Evolutionary conservation across 64 coral and sea anemone species (phyloP), one percentile per base, ranked within the genome.

Genomic region (Dendronephthya gigantea): DNA sequence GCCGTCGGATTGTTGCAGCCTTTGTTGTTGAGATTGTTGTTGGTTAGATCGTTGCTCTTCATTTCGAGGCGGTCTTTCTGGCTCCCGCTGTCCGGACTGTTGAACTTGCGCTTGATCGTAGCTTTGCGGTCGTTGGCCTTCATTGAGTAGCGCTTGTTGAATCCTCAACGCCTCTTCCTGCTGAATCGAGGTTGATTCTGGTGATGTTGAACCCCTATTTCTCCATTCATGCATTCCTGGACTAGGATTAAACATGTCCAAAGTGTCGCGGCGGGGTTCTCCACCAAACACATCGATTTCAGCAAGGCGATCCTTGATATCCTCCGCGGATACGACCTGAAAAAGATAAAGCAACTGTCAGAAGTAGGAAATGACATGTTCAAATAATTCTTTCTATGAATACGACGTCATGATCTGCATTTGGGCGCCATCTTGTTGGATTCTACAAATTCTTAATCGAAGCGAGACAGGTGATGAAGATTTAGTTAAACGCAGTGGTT

Each of bases 251-350:
- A 79, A 79, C 25, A 35, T 36, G 37, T 79, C 72, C 15, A 79
- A 39, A 36, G 15, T 39, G 13, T 79, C 72, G 30, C 36, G 30
- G 19, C 72, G n/a, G n/a, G n/a, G 72, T 34, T 33, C 4, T 19
- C 72, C 72, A 39, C 72, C 72, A 38, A 79, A 79, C 22, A 79
- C 72, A 79, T 79, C 72, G 13, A 79, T 79, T 29, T 79, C 72
- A 39, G 72, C 72, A 19, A 79, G 72, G 13, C 72, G 72, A 9
- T 79, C 72, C 29, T 17, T 79, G 7, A 79, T 79, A 35, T 79
- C 72, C 19, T 39, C 36, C 28, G 72, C 11, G 1, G 72, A 79
- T 36, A 79, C 72, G 36, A 79, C 72, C 72, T 79, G 34, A 34
- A 79, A 79, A 10, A 79, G 32, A 19, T 11, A 27, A 1, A 0